Evolutionary conservation across 2,888 invertebrate species (phyloP), one percentile per base, ranked within the genome.

Genomic region (Ophraella communa): DNA sequence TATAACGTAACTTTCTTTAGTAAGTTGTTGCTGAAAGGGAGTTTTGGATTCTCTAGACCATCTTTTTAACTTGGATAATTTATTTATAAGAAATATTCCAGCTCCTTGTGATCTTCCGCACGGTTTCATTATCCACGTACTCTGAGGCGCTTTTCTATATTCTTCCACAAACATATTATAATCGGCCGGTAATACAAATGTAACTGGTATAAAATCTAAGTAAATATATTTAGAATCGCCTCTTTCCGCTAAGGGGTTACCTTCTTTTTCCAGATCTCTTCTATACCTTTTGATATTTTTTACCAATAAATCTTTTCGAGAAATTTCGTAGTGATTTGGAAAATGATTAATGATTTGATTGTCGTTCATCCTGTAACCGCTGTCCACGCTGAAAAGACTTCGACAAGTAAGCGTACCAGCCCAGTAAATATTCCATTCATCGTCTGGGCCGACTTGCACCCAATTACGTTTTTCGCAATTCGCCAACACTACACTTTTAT

Each of bases 111-210:
- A 96, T 83, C 96, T 94, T 24, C 96, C 96, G 80, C 96, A 95
- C 0, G 97, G 97, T 80, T 98, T 97, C 91, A 97, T 95, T 70
- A 98, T 98, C 97, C 97, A 98, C 0, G 96, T 97, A 74, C 94
- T 94, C 78, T 93, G 93, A 0, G 96, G 96, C 70, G 92, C 93
- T 83, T 95, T 96, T 58, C 96, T 87, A 80, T 96, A 98, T 79
- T 97, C 96, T 79, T 97, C 96, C 1, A 96, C 96, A 82, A 98
- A 97, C 89, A 96, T 91, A 80, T 96, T 97, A 81, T 98, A 98
- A 83, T 98, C 97, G 77, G 95, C 93, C 1, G 97, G 97, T 55
- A 98, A 84, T 35, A 97, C 93, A 80, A 94, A 98, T 0, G 97
- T 97, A 18, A 94, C 88, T 0, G 97, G 97, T 69, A 98, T 92